These are phyloP conservation scores for Gallinago stenura DNA, from an alignment of 2,797 vertebrate species.

Conservation along the genomic window DNA sequence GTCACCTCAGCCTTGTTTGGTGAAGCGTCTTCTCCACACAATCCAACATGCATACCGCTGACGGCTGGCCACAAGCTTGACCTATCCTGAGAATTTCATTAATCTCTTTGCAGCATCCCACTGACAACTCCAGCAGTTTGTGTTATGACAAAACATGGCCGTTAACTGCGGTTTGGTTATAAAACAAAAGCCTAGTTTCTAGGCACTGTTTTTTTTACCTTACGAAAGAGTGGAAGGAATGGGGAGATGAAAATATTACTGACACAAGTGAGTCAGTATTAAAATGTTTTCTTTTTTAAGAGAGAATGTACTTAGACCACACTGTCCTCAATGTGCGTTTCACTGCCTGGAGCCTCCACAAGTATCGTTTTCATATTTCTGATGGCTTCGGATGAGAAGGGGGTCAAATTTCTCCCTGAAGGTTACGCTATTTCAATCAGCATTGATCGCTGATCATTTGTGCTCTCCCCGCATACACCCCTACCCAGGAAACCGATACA, in stretches of 20 bases:
- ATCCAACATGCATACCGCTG: not conserved
- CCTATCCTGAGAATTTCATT: conserved; percentile 21
- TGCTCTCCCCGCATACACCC: not conserved
- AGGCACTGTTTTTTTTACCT: conserved; percentile 46
- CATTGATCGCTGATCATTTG: not conserved
- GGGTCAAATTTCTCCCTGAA: not conserved
- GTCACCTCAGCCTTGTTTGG: not conserved
- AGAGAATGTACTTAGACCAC: conserved; percentile 13
- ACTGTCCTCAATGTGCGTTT: not conserved
- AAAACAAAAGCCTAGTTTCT: conserved; percentile 52
- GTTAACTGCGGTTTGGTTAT: not conserved
- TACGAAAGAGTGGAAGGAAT: conserved; percentile 20
- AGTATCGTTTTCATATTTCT: not conserved
- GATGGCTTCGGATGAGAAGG: not conserved
- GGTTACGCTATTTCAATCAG: not conserved
- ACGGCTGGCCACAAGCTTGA: conserved; percentile 10
- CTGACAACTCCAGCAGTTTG: conserved; percentile 28
- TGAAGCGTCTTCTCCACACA: not conserved
- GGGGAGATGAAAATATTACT: conserved; percentile 46
- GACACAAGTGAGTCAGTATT: conserved; percentile 55
- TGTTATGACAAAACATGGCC: not conserved
- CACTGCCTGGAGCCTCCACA: not conserved
- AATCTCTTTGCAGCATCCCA: not conserved
- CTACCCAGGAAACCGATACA: not conserved
- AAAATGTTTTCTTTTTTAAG: conserved; percentile 36